phyloP scores from a whole-genome alignment of 1,140 invertebrate species.

The Phortica variegata region DNA sequence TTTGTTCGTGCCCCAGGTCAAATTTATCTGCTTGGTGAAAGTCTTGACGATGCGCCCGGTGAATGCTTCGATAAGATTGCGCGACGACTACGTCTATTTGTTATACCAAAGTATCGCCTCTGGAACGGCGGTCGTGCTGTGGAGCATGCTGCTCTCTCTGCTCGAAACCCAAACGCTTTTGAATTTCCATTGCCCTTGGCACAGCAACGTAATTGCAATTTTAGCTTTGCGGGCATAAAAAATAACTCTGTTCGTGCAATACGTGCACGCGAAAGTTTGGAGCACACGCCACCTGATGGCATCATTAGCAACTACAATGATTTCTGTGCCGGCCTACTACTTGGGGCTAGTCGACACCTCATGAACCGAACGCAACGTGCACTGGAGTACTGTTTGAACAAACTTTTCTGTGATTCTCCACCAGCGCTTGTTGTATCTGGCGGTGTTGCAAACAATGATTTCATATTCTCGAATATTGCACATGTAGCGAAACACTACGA shows the following conservation, averaged over 20 bases:
- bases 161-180: constrained; percentile 66
- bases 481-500: constrained; percentile 68
- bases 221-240: constrained; percentile 81
- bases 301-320: constrained; percentile 80
- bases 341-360: constrained; percentile 75
- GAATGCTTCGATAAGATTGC: constrained; percentile 90
- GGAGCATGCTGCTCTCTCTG: constrained; percentile 74
- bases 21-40: constrained; percentile 78
- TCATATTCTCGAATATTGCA: constrained; percentile 70
- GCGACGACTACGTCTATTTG: constrained; percentile 79
- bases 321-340: constrained; percentile 83
- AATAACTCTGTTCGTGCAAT: constrained; percentile 61
- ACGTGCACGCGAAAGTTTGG: constrained; percentile 62
- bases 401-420: constrained; percentile 60
- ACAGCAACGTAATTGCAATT: constrained; percentile 73
- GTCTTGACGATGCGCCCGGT: constrained; percentile 84
- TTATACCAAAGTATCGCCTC: constrained; percentile 70
- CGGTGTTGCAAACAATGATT: constrained; percentile 92
- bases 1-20: constrained; percentile 74
- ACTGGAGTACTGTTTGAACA: constrained; percentile 70
- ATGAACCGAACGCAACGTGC: constrained; percentile 79
- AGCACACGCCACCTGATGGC: constrained; percentile 61
- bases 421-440: constrained; percentile 83
- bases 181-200: constrained; percentile 66
- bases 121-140: constrained; percentile 83